Base-by-base conservation (phyloP, 2,888 invertebrate genomes). In the Cryptocephalus primarius region DNA sequence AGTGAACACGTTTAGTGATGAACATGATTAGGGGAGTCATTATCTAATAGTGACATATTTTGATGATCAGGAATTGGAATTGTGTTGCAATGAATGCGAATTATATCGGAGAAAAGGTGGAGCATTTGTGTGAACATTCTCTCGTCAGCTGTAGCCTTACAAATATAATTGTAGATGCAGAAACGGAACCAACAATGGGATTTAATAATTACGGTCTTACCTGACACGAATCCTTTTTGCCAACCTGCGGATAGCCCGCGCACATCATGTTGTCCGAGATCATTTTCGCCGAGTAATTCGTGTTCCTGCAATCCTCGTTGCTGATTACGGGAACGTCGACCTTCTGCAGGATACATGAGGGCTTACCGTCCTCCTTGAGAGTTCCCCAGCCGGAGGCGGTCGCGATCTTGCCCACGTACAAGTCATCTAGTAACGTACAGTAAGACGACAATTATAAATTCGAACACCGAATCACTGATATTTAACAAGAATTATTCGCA, bases 261-360 rank as follows among this genome's bases (percentile, higher is more conserved):
- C 89, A 90, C 67, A 90, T 62, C 91, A 91, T 92, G 65, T 89
- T 89, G 57, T 88, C 83, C 0, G 88, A 85, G 55, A 91, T 91
- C 85, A 89, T 88, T 45, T 82, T 78, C 1, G 83, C 72, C 1
- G 83, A 83, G 65, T 92, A 92, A 66, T 86, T 88, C 4, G 89
- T 88, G 49, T 77, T 77, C 42, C 79, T 75, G 61, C 88, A 88
- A 45, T 80, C 81, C 32, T 81, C 77, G 64, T 87, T 88, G 55
- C 77, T 79, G n/a, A 80, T 61, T 9, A 80, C 78, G 0, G 80
- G 79, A n/a, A 91, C 84, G 56, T 86, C 85, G 0, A 91, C 91
- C 67, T 89, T 85, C 61, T 88, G 85, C 31, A 92, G 74, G 9
- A 85, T 75, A 60, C 90, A 89, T 0, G 89, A 85, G 0, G 89